phyloP scores from a whole-genome alignment of 2,113 vertebrate species.

The Coptodon bakossiorum region DNA sequence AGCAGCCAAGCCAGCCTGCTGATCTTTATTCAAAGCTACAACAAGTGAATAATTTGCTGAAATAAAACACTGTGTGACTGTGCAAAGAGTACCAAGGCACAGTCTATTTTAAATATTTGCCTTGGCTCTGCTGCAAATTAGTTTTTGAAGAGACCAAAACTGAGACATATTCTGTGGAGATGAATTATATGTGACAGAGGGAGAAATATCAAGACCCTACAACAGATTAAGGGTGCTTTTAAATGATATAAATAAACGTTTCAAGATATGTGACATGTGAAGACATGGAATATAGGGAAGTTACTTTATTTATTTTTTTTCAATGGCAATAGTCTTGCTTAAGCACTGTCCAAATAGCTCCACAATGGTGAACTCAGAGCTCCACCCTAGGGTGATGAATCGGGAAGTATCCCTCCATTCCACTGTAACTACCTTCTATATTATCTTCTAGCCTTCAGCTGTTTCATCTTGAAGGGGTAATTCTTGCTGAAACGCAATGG shows the following conservation, averaged over 20 bases:
- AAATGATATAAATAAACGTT: constrained; percentile 28
- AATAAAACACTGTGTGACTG: constrained; percentile 34
- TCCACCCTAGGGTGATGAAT: background rate
- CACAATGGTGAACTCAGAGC: background rate
- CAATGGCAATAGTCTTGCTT: constrained; percentile 4
- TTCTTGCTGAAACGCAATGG: background rate
- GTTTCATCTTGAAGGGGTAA: background rate
- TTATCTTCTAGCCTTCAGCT: background rate
- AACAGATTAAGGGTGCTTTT: constrained; percentile 26
- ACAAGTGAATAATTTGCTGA: constrained; percentile 39
- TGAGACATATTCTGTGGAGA: background rate
- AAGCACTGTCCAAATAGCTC: background rate
- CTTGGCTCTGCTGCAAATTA: background rate
- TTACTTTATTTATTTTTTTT: background rate
- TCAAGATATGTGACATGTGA: constrained; percentile 9
- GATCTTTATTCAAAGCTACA: constrained; percentile 56
- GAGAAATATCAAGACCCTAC: background rate
- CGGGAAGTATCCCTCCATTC: background rate
- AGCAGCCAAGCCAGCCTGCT: background rate
- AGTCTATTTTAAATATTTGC: constrained; percentile 19
- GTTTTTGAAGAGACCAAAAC: background rate
- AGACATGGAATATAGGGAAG: constrained; percentile 18
- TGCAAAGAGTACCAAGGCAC: constrained; percentile 6
- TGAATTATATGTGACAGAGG: background rate
- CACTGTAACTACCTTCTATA: background rate